Conservation (phyloP, 2,888 invertebrate species). For the Sympetrum striolatum region DNA sequence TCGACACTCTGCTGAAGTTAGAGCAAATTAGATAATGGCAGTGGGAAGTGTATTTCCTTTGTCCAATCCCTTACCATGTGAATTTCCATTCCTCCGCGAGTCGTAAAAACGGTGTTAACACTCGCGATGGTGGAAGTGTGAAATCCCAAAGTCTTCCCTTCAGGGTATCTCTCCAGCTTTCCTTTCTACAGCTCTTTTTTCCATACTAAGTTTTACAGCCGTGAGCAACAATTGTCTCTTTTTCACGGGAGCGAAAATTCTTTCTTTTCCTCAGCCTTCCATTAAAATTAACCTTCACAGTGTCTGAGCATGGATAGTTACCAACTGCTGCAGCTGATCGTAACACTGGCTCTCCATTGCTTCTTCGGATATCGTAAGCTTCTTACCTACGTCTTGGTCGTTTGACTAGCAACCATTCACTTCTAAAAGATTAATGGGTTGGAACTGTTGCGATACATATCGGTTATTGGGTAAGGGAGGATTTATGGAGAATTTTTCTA, state of each 20-base stretch:
- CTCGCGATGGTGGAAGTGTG: not conserved
- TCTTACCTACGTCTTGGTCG: too few relatives aligned
- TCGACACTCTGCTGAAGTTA: too few relatives aligned
- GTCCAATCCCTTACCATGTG: not conserved
- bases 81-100: not conserved
- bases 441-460: too few relatives aligned
- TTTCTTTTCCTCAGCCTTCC: not conserved
- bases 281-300: not conserved
- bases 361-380: too few relatives aligned
- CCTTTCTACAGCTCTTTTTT: not conserved
- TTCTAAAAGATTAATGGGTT: too few relatives aligned
- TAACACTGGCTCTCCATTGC: too few relatives aligned
- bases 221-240: not conserved
- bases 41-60: not conserved
- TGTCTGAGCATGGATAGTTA: too few relatives aligned
- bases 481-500: too few relatives aligned
- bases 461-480: too few relatives aligned
- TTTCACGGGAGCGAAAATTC: not conserved
- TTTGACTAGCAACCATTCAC: too few relatives aligned
- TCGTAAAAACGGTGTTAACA: not conserved
- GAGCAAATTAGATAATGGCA: too few relatives aligned
- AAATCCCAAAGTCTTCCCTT: not conserved
- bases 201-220: not conserved
- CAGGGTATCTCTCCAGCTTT: not conserved
- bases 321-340: too few relatives aligned